These are phyloP conservation scores for Tetrax tetrax DNA, from an alignment of 2,113 vertebrate genomes.

Conservation along the genomic window DNA sequence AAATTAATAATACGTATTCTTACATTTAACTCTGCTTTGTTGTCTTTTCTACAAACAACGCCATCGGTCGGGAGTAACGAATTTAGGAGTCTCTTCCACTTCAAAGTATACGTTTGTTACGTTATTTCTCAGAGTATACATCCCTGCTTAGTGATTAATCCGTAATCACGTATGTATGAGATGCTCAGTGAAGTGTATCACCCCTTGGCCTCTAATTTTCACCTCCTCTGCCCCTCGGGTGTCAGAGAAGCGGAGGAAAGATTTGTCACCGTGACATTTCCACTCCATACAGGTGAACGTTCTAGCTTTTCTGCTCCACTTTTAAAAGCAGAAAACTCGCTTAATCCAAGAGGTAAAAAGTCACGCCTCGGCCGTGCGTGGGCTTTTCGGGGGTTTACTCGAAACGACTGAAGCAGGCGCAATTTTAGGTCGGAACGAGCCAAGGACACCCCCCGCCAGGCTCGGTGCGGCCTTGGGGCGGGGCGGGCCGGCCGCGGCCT, in stretches of 20 bases:
- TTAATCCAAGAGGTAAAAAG: not conserved
- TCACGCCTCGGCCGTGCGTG: accelerated
- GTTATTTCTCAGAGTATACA: not conserved
- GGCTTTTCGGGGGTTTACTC: too few relatives aligned
- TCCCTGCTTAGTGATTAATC: not conserved
- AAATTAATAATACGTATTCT: not conserved
- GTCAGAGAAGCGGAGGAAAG: not conserved
- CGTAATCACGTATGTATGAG: accelerated
- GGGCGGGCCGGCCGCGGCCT: not conserved
- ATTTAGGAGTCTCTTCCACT: not conserved
- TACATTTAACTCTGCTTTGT: not conserved
- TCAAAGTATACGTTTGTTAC: not conserved
- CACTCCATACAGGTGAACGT: not conserved
- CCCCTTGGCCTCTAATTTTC: not conserved
- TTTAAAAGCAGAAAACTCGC: not conserved
- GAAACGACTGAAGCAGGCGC: not conserved
- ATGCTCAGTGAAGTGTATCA: not conserved
- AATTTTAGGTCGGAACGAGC: accelerated
- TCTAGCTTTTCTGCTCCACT: not conserved
- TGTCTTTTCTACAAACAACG: not conserved
- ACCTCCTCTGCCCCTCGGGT: not conserved
- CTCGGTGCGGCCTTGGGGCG: too few relatives aligned
- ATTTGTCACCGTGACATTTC: not conserved
- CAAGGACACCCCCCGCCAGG: not conserved
- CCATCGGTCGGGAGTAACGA: not conserved